Evolutionary conservation across 2,113 vertebrate species (phyloP), one percentile per base, ranked within the genome.

Genomic region (Oostethus manadensis): DNA sequence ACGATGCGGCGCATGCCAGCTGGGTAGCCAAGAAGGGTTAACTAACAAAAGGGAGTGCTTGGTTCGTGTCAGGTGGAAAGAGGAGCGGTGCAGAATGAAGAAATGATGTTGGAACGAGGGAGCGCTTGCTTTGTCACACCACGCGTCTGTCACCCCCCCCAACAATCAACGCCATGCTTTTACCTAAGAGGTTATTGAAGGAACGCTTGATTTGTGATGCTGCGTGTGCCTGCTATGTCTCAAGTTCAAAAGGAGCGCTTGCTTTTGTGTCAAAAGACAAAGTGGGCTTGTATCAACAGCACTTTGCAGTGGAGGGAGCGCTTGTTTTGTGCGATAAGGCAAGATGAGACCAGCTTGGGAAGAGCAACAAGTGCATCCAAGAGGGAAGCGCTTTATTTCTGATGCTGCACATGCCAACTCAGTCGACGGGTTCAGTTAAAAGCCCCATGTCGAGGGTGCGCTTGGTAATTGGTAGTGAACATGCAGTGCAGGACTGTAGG

Each of bases 141-240:
- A 16, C 33, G 29, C 17, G 10, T 11, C 22, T 23, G 46, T 3
- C 8, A 48, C 3, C 8, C n/a, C 45, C 45, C 29, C 18, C 3
- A 48, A 21, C 46, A 21, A 33, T 33, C 8, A 33, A 33, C 29
- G 8, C 29, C 29, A 33, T 33, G 29, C 29, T 48, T 18, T 56
- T 18, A 56, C 13, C 35, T 15, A 6, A 20, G 53, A 56, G 53
- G 53, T 42, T n/a, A 56, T 21, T 13, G 16, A 22, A 21, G 33
- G 17, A 44, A 71, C 64, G 71, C 63, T 78, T 8, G 64, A 6
- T 74, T 61, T 64, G 44, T 8, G 38, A 33, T 33, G 29, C 29
- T 33, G 29, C 29, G 8, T 33, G 29, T 7, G 29, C 29, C 33
- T 22, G 6, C 46, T 15, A 29, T 42, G 11, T 22, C 18, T 20